Evolutionary conservation across 2,797 vertebrate species (phyloP), one percentile per base, ranked within the genome.

Genomic region (Silurus aristotelis): DNA sequence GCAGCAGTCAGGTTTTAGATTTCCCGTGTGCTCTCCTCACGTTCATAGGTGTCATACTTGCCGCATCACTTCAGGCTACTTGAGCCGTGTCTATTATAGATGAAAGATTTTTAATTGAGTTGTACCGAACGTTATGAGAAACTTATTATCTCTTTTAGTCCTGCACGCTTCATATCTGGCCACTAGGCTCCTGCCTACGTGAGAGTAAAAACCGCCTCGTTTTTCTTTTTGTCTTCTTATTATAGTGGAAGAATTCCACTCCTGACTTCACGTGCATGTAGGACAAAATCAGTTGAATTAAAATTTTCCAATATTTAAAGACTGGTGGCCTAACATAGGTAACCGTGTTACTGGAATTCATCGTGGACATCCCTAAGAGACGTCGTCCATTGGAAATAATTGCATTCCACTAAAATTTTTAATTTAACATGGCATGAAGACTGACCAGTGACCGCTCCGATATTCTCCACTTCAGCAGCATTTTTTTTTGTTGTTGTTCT

Each of bases 361-460:
- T 20, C 5, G 1, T 13, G 27, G 5, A 22, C 31, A 38, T 22
- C 27, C 31, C 6, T 4, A n/a, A 61, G 58, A 15, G 77, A 79
- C 20, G 17, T n/a, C 58, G 2, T 61, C 10, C 19, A 2, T 46
- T 8, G 27, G 55, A 58, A 58, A 77, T 6, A 38, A n/a, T 8
- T 48, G 58, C 76, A 78, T 78, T 43, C 31, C 31, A 78, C 7
- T 14, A n/a, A 78, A n/a, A 79, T 63, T 48, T 64, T 46, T 12
- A 2, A 79, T 22, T 61, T 79, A 79, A 63, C 58, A 79, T 25
- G 22, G 20, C 31, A 79, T 43, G 76, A 27, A 27, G 20, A 8
- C 13, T 66, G 46, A 67, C 27, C 8, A 14, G 13, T 52, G 63
- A 77, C 46, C 0, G 78, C 46, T 85, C 43, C 46, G 48, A 27